phyloP scores from a whole-genome alignment of 2,888 invertebrate species.

The Achlya flavicornis region DNA sequence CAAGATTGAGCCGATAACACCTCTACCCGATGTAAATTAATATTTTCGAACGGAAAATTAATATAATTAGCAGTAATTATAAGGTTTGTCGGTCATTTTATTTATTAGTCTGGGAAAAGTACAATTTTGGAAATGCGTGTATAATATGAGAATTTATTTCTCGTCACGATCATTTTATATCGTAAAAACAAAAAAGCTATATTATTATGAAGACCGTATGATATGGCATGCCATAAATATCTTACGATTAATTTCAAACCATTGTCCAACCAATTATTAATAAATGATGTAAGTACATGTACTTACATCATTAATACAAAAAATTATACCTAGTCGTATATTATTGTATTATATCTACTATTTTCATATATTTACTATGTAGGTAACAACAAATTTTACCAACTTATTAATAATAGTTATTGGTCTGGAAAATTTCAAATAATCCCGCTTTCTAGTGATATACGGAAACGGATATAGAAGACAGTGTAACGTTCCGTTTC shows the following conservation, averaged over 20 bases:
- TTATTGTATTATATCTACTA: too few species aligned
- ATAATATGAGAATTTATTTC: neutral
- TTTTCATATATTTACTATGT: too few species aligned
- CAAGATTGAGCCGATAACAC: conserved; percentile 52
- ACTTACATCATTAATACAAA: too few species aligned
- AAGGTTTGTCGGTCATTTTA: conserved; percentile 37
- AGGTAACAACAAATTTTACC: too few species aligned
- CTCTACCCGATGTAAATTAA: conserved; percentile 66
- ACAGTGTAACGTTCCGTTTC: neutral
- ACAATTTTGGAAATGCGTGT: neutral
- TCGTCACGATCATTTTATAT: neutral
- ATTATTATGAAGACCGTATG: too few species aligned
- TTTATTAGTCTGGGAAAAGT: conserved; percentile 36
- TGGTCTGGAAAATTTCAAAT: neutral
- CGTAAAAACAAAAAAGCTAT: too few species aligned
- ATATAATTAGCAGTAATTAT: conserved; percentile 68
- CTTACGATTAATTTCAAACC: too few species aligned
- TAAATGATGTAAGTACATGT: too few species aligned
- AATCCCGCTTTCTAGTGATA: neutral
- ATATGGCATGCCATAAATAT: too few species aligned
- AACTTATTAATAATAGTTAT: neutral
- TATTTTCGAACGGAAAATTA: conserved; percentile 64
- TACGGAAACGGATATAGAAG: neutral
- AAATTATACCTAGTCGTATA: too few species aligned
- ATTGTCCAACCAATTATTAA: too few species aligned